Base-by-base conservation (phyloP, 2,113 vertebrate genomes). In the Trematocara stigmaticum region DNA sequence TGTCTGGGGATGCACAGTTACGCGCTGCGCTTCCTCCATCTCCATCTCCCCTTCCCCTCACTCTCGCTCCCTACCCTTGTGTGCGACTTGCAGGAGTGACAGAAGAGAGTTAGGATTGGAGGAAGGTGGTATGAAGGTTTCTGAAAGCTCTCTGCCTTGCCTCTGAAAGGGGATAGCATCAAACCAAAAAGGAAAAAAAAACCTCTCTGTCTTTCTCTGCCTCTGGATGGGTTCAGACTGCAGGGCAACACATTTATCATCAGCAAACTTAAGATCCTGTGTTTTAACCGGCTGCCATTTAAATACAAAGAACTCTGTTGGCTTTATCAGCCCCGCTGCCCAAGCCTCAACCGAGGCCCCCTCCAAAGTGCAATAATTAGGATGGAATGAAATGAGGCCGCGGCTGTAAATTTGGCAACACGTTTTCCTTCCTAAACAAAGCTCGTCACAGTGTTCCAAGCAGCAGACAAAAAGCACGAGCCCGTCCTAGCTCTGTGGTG, bases 321-420 rank as follows among this genome's bases (percentile, higher is more conserved):
- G 84, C 84, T 93, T 89, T 84, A 88, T 86, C n/a, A 34, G 51
- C 8, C 23, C 84, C 59, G 31, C 31, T 16, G 55, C 34, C 40
- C 52, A 78, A 84, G 79, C 88, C 84, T 78, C 87, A 42, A 13
- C 69, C 5, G 53, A 55, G 76, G 90, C 89, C 61, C n/a, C 49
- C 76, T 85, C 91, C 89, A 89, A 92, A 84, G 91, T 81, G 1
- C 86, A 79, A 84, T 82, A 92, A 94, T 93, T 90, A 90, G 64
- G 85, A 26, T 3, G 40, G 86, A 90, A 88, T 91, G 81, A 90
- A 83, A 89, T 59, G 42, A 84, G 64, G 76, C 91, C 42, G 8
- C 55, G 7, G 71, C 45, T n/a, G 85, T 91, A 90, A 93, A 94
- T 89, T 87, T 87, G 88, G 69, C 88, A 87, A 92, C 91, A 84